Base-by-base conservation (phyloP, 2,113 vertebrate genomes). In the Sinocyclocheilus anshuiensis region DNA sequence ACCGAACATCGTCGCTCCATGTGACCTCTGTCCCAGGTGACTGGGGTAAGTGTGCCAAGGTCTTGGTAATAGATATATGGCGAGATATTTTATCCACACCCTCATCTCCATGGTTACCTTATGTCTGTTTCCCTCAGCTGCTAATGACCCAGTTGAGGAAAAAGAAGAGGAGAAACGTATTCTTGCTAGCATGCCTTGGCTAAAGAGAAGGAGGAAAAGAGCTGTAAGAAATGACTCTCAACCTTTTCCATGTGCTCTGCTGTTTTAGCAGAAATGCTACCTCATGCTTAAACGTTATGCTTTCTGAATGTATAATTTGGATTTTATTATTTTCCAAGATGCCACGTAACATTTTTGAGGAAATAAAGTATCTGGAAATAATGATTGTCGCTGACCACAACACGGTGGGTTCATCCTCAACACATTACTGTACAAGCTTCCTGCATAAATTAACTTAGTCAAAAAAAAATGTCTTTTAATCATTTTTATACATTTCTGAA, bases 301-400 rank as follows among this genome's bases (percentile, higher is more conserved):
- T 65, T 33, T 6, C 4, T 9, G 20, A 59, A 59, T 22, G 53
- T 63, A 61, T 83, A 9, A 80, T 39, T 81, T 53, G n/a, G 5
- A 33, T 77, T 55, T 53, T 33, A 10, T 29, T 33, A 33, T 39
- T 81, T 39, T 59, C 72, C 22, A 61, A 99, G 98, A 95, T 96
- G 82, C 96, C 96, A 87, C 96, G 97, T 72, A 96, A 94, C 87
- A 89, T 97, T 33, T 99, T 99, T 95, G 97, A 98, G 90, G 98
- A 99, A 93, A 99, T 97, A 94, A 99, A 99, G 84, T 99, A 98
- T 91, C 90, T 99, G 92, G 98, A 99, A 91, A 95, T 99, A 87
- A 99, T 99, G 97, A 97, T 99, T 92, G 97, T 99, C 90, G 98
- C 96, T 89, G 98, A 99, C 91, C 95, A 99, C 93, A 98, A 96